Conservation (phyloP, 2,888 invertebrate genomes). For the Drosophila trichaetosa region DNA sequence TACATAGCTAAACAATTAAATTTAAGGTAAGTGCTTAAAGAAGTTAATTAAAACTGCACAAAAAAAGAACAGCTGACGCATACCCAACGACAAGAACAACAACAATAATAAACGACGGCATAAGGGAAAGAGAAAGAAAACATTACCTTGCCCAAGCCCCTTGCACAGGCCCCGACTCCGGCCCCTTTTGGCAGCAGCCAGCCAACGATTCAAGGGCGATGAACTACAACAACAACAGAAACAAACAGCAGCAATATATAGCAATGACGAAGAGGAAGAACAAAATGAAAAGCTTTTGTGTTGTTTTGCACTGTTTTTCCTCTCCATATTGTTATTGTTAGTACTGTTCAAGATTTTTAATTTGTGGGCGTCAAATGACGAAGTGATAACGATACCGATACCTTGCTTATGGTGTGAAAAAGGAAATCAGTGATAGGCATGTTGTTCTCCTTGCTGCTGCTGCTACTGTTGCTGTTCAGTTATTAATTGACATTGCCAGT, state of each 20-base stretch:
- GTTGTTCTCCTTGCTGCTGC: constrained; percentile 16
- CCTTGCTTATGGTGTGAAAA: constrained; percentile 41
- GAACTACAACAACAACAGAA: constrained; percentile 62
- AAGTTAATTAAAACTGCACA: constrained; percentile 31
- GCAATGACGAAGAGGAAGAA: constrained; percentile 35
- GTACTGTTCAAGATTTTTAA: constrained; percentile 23
- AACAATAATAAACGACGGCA: constrained; percentile 24
- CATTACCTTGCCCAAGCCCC: constrained; percentile 62
- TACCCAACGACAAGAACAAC: constrained; percentile 43
- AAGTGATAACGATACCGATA: constrained; percentile 47
- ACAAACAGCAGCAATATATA: constrained; percentile 10
- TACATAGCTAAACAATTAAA: constrained; percentile 60
- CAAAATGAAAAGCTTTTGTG: constrained; percentile 49
- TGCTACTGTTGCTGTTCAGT: constrained; percentile 29
- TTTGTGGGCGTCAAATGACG: constrained; percentile 63
- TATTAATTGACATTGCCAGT: constrained; percentile 45
- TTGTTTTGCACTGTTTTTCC: constrained; percentile 26
- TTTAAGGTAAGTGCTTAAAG: constrained; percentile 61
- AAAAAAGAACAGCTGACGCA: constrained; percentile 69
- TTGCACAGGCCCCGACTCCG: constrained; percentile 60
- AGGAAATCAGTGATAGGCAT: constrained; percentile 58
- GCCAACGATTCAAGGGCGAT: constrained; percentile 70
- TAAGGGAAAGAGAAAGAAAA: constrained; percentile 24
- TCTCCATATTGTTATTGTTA: constrained; percentile 21
- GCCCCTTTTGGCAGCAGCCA: constrained; percentile 51